Conservation (phyloP, 1,140 invertebrate species). For the Cotesia typhae region DNA sequence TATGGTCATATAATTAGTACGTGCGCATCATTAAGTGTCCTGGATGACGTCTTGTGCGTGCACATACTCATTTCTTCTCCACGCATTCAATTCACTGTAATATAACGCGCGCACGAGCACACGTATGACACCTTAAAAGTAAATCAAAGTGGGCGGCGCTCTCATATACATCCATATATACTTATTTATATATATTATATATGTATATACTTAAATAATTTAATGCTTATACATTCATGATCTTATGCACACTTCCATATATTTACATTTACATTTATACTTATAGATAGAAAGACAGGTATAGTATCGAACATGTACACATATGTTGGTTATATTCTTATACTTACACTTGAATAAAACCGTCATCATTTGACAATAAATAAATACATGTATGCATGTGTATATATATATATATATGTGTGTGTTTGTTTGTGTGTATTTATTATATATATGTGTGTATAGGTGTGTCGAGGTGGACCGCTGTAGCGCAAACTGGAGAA, state of each 20-base stretch:
- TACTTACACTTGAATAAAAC: too few species aligned
- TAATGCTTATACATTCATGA: background rate
- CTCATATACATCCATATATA: background rate
- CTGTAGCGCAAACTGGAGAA: slow-evolving; percentile 15
- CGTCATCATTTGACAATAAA: background rate
- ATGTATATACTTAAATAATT: too few species aligned
- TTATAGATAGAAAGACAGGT: too few species aligned
- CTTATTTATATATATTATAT: background rate
- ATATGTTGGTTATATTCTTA: too few species aligned
- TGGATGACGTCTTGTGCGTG: background rate
- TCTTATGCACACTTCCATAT: background rate
- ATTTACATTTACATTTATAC: too few species aligned
- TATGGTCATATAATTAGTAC: background rate
- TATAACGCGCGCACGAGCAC: too few species aligned
- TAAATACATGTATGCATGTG: background rate
- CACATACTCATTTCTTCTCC: background rate
- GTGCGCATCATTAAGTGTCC: background rate
- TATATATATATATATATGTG: background rate
- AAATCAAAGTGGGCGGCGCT: too few species aligned
- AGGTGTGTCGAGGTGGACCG: background rate
- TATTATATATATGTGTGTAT: background rate
- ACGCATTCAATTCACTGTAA: slow-evolving; percentile 1
- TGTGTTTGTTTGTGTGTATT: background rate
- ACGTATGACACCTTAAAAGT: too few species aligned
- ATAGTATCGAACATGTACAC: too few species aligned